Percentiles rank a stretch among this genome's conserved stretches.
These are phyloP conservation scores for Abrostola triplasia DNA, from an alignment of 2,888 invertebrate genomes.

Conservation along the genomic window DNA sequence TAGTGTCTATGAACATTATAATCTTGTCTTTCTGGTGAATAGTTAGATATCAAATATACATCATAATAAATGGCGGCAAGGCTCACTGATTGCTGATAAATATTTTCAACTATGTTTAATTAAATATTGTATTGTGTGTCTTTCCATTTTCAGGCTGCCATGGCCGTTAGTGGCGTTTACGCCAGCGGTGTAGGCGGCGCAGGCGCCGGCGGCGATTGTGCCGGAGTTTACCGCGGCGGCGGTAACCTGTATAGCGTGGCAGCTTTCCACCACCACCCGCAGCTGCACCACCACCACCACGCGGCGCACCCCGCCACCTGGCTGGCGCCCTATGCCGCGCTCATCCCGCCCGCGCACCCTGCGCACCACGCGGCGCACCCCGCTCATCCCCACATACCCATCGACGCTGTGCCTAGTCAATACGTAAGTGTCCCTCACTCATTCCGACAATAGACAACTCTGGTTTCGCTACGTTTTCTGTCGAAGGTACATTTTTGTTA, in stretches of 20 bases:
- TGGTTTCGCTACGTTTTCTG: constrained; percentile 13
- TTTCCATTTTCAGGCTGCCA: constrained; percentile 71
- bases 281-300: constrained; percentile 83
- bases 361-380: constrained; percentile 77
- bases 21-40: no score
- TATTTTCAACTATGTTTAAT: background rate
- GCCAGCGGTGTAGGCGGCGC: constrained; percentile 76
- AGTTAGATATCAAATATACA: no score
- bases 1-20: no score
- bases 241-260: constrained; percentile 83
- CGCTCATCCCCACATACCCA: constrained; percentile 82
- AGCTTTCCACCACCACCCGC: constrained; percentile 82
- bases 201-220: constrained; percentile 77
- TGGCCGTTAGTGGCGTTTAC: constrained; percentile 84
- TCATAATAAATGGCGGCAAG: no score
- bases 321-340: constrained; percentile 84
- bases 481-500: constrained; percentile 9
- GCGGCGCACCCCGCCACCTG: constrained; percentile 80
- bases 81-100: no score
- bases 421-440: constrained; percentile 74
- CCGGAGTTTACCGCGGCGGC: constrained; percentile 82
- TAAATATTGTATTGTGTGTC: background rate
- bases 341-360: constrained; percentile 79
- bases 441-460: constrained; percentile 33
- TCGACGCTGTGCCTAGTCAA: constrained; percentile 86